Base-by-base conservation (phyloP, 2,797 vertebrate genomes). In the Bradypus variegatus region DNA sequence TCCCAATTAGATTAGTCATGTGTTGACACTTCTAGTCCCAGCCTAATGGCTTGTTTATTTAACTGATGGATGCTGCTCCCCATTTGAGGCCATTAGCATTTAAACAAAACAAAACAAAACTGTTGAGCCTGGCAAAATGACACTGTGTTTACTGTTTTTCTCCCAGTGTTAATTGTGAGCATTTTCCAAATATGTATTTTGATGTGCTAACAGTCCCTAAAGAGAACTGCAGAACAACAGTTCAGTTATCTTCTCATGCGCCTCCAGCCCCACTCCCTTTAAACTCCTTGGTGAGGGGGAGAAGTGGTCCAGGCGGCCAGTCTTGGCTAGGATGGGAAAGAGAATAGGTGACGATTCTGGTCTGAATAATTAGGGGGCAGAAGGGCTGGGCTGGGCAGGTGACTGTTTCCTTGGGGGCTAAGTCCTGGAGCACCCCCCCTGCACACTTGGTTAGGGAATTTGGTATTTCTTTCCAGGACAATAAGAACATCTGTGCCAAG, bases 31-130 rank as follows among this genome's bases (percentile, higher is more conserved):
- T 96, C 70, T 94, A 94, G 95, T 94, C 92, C 94, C 85, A 50
- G 91, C 95, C 93, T 96, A 94, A 96, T 95, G 94, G 95, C 94
- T 95, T 96, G 94, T 96, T 96, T 95, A 96, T 96, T 96, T 96
- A 96, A 96, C 95, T 95, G 95, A 95, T 96, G 94, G 95, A 95
- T 95, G 92, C 95, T 95, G 94, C 94, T 96, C 95, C 94, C 94
- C 93, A 95, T 95, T 95, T 93, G 94, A 96, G 93, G 89, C 95
- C 91, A 95, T 96, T 96, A 96, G 94, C 95, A 96, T 96, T 96
- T 95, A 96, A 96, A 96, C 94, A 94, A 96, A 96, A 96, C 95
- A 95, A 95, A 96, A 95, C 94, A 95, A 95, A 96, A 96, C 95
- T 95, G 95, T 96, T 95, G 94, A 95, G 95, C 91, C 95, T 96